Percentiles rank a stretch among this genome's conserved stretches.
phyloP scores from a whole-genome alignment of 2,888 invertebrate genomes.

The Spisula subtruncata region DNA sequence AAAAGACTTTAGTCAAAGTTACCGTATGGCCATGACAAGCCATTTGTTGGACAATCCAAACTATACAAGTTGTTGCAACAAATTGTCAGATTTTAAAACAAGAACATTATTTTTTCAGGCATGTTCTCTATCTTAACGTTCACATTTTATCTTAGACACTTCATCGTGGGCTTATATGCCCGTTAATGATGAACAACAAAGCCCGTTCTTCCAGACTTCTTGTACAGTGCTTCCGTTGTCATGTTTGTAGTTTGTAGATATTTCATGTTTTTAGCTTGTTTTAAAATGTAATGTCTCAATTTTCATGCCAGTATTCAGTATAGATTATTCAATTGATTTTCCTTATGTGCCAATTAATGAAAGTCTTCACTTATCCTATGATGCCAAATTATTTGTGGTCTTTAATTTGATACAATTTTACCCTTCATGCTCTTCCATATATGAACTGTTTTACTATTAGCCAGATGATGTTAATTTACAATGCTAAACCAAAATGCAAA shows the following conservation, averaged over 20 bases:
- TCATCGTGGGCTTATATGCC: background rate
- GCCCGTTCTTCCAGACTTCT: constrained; percentile 67
- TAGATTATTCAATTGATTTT: background rate
- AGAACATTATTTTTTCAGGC: background rate
- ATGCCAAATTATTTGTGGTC: background rate
- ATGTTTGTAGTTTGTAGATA: background rate
- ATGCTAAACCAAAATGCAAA: background rate
- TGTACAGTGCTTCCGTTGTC: constrained; percentile 70
- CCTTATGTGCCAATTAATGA: constrained; percentile 9
- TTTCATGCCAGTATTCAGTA: background rate
- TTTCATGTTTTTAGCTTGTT: constrained; percentile 20
- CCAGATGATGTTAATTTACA: background rate
- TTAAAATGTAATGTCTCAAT: constrained; percentile 16
- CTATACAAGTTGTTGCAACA: too few species aligned
- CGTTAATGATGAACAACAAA: constrained; percentile 63
- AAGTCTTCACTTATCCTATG: background rate
- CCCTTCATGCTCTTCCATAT: background rate
- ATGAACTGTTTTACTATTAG: background rate
- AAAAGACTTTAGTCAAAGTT: too few species aligned
- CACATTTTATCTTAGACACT: constrained; percentile 28
- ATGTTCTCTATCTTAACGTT: constrained; percentile 28
- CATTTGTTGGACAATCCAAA: too few species aligned
- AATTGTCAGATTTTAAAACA: too few species aligned
- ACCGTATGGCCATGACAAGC: too few species aligned
- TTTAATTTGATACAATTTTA: background rate